phyloP scores from a whole-genome alignment of 2,797 vertebrate species.

The Acestrorhynchus altus region DNA sequence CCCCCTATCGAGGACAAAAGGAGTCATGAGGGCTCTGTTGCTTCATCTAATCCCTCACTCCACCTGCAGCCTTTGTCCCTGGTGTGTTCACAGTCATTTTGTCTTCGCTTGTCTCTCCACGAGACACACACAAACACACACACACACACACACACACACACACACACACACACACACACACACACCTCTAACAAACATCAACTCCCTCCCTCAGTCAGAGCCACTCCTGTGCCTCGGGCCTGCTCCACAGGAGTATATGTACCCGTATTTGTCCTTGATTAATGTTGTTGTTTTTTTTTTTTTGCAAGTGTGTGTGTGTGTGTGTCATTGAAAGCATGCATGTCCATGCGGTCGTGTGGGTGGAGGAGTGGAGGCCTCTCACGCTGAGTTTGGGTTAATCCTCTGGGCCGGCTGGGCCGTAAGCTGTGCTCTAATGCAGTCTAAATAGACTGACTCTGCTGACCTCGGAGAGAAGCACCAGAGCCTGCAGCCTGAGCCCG shows the following conservation, averaged over 20 bases:
- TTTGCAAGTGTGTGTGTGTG: conserved; percentile 25
- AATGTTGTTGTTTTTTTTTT: background rate
- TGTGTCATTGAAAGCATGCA: conserved; percentile 11
- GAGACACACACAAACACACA: conserved; percentile 20
- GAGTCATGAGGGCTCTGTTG: conserved; percentile 35
- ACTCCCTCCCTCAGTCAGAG: background rate
- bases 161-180: conserved; percentile 26
- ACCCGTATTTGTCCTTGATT: background rate
- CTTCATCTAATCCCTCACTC: conserved; percentile 44
- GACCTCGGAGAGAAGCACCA: conserved; percentile 19
- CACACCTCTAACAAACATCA: conserved; percentile 1
- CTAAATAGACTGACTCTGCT: conserved; percentile 19
- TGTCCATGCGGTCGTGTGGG: background rate
- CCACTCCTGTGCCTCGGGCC: conserved; percentile 19
- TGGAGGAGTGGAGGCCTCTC: background rate
- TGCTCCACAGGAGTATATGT: background rate
- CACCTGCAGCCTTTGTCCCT: conserved; percentile 45
- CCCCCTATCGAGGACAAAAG: conserved; percentile 26
- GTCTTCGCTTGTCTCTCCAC: background rate
- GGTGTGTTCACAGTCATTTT: conserved; percentile 16
- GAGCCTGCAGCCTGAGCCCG: background rate
- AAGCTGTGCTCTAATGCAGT: conserved; percentile 42
- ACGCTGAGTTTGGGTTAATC: conserved; percentile 29
- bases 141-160: conserved; percentile 25
- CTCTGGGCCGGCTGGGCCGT: conserved; percentile 10